Base-by-base conservation (phyloP, 2,797 vertebrate genomes). In the Lacerta viridis region DNA sequence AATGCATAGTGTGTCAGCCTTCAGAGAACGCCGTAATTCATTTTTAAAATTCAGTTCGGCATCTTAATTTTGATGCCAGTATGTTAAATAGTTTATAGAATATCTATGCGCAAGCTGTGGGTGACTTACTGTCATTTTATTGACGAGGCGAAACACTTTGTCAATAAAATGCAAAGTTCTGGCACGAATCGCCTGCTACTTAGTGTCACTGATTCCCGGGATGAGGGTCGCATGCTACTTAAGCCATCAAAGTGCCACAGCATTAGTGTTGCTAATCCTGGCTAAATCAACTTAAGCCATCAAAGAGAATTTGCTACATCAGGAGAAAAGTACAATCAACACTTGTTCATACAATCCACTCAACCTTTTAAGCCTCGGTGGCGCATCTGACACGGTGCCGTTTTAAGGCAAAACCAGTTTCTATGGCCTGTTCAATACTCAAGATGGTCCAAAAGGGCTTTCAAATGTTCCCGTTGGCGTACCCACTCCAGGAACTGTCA, bases 21-120 rank as follows among this genome's bases (percentile, higher is more conserved):
- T 66, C 69, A 27, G 84, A 89, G 41, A 83, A 91, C 88, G 90
- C 90, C 68, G 90, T 88, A 92, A 94, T 92, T 90, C 41, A 90
- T 92, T 93, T 95, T 29, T 64, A 88, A 55, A 55, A 55, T 94
- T 94, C 83, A 85, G 72, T 78, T 88, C 78, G 72, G 85, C 87
- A 91, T 87, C 90, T 72, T 91, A 90, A 86, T 88, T 92, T 78
- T 93, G 93, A 91, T 95, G 93, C 87, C 85, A 61, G 87, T 92
- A 92, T 69, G 71, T 92, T 91, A 88, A 90, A 92, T 88, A 92
- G 80, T 89, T 91, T 91, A 90, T 84, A 87, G 89, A 89, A 88
- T 94, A 95, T 94, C 94, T 94, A 95, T 3, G 0, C 91, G 84
- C 93, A 93, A 89, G 83, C 64, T 84, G 90, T 71, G 93, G 87